Conservation (phyloP, 2,113 vertebrate species). For the Dissostichus mawsoni region DNA sequence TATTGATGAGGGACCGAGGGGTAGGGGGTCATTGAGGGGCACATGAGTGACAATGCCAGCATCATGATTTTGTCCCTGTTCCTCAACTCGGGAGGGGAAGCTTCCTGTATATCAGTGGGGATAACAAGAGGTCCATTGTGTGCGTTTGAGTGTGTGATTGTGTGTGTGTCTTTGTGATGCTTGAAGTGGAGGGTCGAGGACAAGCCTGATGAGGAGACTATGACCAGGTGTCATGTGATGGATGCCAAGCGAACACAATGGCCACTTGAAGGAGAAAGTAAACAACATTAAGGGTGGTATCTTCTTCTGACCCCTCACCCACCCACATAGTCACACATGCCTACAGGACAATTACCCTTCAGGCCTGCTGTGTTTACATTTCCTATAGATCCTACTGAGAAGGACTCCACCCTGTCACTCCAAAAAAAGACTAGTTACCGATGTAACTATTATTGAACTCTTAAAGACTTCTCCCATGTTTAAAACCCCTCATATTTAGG, state of each 20-base stretch:
- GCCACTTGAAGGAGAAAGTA: constrained; percentile 59
- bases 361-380: constrained; percentile 4
- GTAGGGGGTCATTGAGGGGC: not conserved
- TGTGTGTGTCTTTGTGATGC: constrained; percentile 47
- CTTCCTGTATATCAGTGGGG: constrained; percentile 42
- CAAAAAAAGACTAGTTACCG: not conserved
- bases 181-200: constrained; percentile 38
- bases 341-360: not conserved
- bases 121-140: constrained; percentile 75
- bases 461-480: not conserved
- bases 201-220: constrained; percentile 67
- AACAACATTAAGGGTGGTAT: constrained; percentile 56
- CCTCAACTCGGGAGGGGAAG: constrained; percentile 39
- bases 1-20: constrained; percentile 25
- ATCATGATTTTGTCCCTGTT: constrained; percentile 30
- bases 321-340: not conserved
- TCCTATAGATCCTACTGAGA: not conserved
- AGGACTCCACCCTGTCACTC: not conserved
- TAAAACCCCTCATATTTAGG: no score
- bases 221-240: constrained; percentile 77
- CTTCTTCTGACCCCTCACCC: constrained; percentile 14
- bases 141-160: constrained; percentile 30
- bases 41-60: constrained; percentile 27
- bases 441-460: not conserved
- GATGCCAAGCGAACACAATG: constrained; percentile 61